These are phyloP conservation scores for Anolis apletophallus DNA, from an alignment of 2,797 vertebrate species.

Conservation along the genomic window DNA sequence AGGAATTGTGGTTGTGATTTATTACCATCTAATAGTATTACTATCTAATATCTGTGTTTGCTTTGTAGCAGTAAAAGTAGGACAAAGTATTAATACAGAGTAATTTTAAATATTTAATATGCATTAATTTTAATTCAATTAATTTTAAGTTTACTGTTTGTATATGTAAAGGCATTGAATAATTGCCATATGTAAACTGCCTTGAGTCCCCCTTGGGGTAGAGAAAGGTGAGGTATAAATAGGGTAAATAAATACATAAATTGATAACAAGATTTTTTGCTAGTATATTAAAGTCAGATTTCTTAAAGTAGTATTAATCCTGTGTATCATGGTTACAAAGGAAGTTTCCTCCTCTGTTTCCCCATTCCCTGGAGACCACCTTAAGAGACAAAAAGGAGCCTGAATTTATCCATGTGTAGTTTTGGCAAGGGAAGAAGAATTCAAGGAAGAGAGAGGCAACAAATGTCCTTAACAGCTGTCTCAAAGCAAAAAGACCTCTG, in stretches of 20 bases:
- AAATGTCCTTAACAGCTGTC: conserved; percentile 22
- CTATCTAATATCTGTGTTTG: neutral
- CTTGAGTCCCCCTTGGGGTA: no score
- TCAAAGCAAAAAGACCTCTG: neutral
- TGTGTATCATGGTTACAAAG: neutral
- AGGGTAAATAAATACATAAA: no score
- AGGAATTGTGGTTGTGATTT: neutral
- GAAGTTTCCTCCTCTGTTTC: conserved; percentile 31
- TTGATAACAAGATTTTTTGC: neutral
- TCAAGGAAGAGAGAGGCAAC: conserved; percentile 20
- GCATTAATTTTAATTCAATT: no score
- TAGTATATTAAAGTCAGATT: no score
- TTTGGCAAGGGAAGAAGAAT: neutral
- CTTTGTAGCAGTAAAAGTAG: neutral
- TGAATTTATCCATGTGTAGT: neutral
- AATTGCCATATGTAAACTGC: no score
- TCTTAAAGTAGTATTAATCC: neutral
- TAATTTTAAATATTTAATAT: no score
- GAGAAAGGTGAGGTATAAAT: no score
- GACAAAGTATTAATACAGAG: neutral
- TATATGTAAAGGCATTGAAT: no score
- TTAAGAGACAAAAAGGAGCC: neutral
- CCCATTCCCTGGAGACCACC: neutral
- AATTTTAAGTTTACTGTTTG: no score
- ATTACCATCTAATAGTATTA: no score